Base-by-base conservation (phyloP, 2,113 vertebrate species). In the Nanorana parkeri region DNA sequence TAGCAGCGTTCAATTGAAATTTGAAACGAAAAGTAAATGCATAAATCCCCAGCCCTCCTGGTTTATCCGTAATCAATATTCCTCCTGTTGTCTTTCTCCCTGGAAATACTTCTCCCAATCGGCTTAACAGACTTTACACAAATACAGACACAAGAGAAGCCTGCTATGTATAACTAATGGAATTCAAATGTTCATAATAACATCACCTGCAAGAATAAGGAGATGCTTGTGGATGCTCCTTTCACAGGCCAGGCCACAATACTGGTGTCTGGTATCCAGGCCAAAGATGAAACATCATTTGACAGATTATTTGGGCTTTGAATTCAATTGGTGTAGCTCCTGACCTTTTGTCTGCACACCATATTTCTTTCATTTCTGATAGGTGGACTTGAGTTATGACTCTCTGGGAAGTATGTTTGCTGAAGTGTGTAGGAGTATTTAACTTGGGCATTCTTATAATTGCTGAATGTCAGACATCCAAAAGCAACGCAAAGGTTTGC, bases 31-130 rank as follows among this genome's bases (percentile, higher is more conserved):
- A 28, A 56, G 51, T 29, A 56, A 11, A 54, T 4, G 20, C 24
- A 20, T 26, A 55, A 72, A 29, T 29, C 54, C 28, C 26, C 16
- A 73, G 52, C 54, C 15, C 20, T 8, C 19, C 54, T 17, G 54
- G 52, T n/a, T 73, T 58, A 56, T 73, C 13, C 26, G 5, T 19
- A 58, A 73, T 73, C 52, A 58, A 73, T 73, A 32, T 17, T 28
- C 5, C 51, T 73, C 69, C 69, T 29, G 17, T 55, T 73, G 28
- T 20, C 47, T 28, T 29, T 72, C 51, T 26, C 23, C 5, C 11
- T 21, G 26, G 26, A 58, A 28, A 58, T 36, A 54, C 28, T 8
- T 11, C 13, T 58, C 71, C 8, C 54, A 36, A 7, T 58, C 28
- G 58, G 28, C 24, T 58, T 73, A 58, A 29, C 19, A 3, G 26